Evolutionary conservation across 2,797 vertebrate species (phyloP), one percentile per base, ranked within the genome.

Genomic region (Gallinago stenura): DNA sequence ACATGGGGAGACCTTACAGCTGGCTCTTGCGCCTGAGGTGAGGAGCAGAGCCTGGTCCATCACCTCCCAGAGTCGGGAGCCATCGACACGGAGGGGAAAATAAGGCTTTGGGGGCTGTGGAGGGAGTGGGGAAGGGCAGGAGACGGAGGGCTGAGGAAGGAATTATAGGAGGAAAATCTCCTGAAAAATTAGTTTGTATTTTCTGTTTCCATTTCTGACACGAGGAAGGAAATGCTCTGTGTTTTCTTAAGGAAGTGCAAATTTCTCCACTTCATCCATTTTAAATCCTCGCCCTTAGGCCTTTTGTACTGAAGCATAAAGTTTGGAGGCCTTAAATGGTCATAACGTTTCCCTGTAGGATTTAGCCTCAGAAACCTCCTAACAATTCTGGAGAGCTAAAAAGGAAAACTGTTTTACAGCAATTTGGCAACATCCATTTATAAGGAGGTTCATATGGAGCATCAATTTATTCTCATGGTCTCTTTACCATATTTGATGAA

Each of bases 221-320:
- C 90, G 89, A 97, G 98, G 98, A 99, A 99, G 98, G 99, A 99
- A 99, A 99, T 98, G 98, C 98, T 98, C 95, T 96, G 96, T 99
- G 98, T 99, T 99, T 99, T 99, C 98, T 98, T 99, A 98, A 98
- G 98, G 98, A 99, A 99, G 98, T 99, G 98, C 98, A 99, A 98
- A 99, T 99, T 99, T 99, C 98, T 98, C 98, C 98, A 98, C 98
- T 98, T 98, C 98, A 99, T 99, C 98, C 98, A 98, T 98, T 98
- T 98, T 95, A 98, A 98, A 98, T 98, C 98, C 98, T 99, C 97
- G 77, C 98, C 98, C 98, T 93, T 98, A 98, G 98, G 98, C 98
- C 98, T 98, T 98, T 98, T 98, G 98, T 98, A 98, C 98, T 97
- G 98, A 98, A 98, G 98, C 96, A 68, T 97, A 98, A 98, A 98